Evolutionary conservation across 37 sponge, comb jelly and placozoan genomes (phyloP).

Genomic region (Hexactinellida sp.): DNA sequence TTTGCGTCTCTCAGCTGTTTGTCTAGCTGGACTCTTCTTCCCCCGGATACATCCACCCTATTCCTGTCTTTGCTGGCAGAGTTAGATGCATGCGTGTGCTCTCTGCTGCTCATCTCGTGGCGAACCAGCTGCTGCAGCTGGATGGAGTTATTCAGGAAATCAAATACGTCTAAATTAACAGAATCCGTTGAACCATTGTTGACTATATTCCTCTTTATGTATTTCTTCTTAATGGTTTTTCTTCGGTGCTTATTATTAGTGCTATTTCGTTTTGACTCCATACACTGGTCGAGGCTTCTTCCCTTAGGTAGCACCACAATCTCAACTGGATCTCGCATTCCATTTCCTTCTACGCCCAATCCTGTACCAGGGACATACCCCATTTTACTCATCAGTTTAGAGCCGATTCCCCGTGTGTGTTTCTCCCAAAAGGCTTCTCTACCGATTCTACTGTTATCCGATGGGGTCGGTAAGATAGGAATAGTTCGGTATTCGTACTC

Average conservation of each 20-base stretch:
- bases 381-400: slow-evolving; percentile 6
- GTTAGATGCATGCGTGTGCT: background rate
- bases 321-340: background rate
- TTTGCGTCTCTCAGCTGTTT: background rate
- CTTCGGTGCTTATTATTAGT: background rate
- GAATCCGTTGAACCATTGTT: background rate
- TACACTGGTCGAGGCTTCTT: background rate
- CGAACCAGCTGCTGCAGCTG: background rate
- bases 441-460: background rate
- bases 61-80: background rate
- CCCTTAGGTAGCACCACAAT: background rate
- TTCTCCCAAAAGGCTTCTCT: background rate
- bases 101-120: background rate
- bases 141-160: background rate
- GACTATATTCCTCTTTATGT: background rate
- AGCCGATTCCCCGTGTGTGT: background rate
- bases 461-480: background rate
- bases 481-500: background rate
- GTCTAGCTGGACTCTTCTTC: background rate
- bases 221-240: background rate
- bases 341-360: background rate
- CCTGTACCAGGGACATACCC: background rate
- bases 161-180: background rate
- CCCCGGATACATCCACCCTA: background rate
- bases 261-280: background rate